These are phyloP conservation scores for Nomia melanderi DNA, from an alignment of 1,140 invertebrate genomes.

Conservation along the genomic window DNA sequence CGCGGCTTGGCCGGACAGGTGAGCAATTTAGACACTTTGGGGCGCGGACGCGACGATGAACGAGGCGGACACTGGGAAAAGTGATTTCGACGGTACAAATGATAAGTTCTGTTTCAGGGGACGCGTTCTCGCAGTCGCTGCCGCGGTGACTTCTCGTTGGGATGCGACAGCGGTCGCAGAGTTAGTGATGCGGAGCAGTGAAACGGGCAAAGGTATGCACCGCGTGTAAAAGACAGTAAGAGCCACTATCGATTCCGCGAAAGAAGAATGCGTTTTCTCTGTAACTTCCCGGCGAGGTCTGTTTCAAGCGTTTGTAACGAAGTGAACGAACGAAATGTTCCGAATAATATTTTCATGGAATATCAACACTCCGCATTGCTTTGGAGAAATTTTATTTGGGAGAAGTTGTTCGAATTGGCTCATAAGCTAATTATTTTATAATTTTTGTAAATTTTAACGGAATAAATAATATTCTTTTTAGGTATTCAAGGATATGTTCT, in stretches of 20 bases:
- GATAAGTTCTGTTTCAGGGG: neutral
- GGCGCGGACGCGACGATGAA: neutral
- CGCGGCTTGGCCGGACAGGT: neutral
- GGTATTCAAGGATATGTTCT: too few relatives aligned
- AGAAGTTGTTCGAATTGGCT: too few relatives aligned
- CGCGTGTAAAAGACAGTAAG: neutral
- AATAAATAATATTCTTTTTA: too few relatives aligned
- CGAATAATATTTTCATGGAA: neutral
- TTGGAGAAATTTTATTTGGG: too few relatives aligned
- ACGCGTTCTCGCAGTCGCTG: neutral
- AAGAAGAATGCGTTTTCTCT: too few relatives aligned
- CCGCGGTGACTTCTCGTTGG: conserved; percentile 12
- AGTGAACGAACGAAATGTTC: neutral
- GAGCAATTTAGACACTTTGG: neutral
- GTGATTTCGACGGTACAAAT: neutral
- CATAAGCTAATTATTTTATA: too few relatives aligned
- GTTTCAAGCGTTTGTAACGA: neutral
- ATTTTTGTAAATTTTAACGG: too few relatives aligned
- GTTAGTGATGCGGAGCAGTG: conserved; percentile 10
- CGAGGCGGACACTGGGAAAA: neutral
- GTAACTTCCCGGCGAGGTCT: neutral
- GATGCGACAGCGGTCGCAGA: conserved; percentile 4
- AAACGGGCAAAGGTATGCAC: neutral
- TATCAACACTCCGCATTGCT: too few relatives aligned
- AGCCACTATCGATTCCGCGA: neutral